phyloP scores from a whole-genome alignment of 2,888 invertebrate genomes.

The Melanostoma scalare region DNA sequence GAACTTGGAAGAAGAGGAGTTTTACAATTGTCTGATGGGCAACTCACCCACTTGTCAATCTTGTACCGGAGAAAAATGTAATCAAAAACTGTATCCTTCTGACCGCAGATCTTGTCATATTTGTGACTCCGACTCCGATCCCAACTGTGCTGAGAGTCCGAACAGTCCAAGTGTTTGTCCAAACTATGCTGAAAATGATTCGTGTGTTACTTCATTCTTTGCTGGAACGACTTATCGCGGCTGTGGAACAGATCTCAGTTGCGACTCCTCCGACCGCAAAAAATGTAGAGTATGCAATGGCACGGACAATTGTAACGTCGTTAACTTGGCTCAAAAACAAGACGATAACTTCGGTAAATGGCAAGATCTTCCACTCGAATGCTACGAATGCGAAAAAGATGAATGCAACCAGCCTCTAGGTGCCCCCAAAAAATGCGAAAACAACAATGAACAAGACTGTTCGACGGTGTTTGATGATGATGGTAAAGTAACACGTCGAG shows the following conservation, averaged over 20 bases:
- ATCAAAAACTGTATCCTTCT: slow-evolving; percentile 75
- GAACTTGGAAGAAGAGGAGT: slow-evolving; percentile 77
- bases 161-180: slow-evolving; percentile 76
- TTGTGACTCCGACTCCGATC: slow-evolving; percentile 76
- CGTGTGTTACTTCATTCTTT: slow-evolving; percentile 76
- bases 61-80: slow-evolving; percentile 76
- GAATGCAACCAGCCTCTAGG: slow-evolving; percentile 67
- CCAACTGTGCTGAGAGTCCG: slow-evolving; percentile 75
- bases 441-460: slow-evolving; percentile 79
- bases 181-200: slow-evolving; percentile 75
- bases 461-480: slow-evolving; percentile 76
- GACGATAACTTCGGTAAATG: slow-evolving; percentile 80
- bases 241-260: slow-evolving; percentile 76
- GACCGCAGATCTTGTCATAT: slow-evolving; percentile 77
- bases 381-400: slow-evolving; percentile 75
- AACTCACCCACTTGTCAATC: slow-evolving; percentile 75
- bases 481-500: slow-evolving; percentile 76
- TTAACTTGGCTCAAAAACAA: slow-evolving; percentile 74
- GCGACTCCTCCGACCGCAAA: slow-evolving; percentile 75
- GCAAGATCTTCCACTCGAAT: slow-evolving; percentile 79
- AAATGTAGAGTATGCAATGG: slow-evolving; percentile 75
- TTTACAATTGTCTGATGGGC: slow-evolving; percentile 77
- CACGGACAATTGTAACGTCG: slow-evolving; percentile 77
- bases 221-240: slow-evolving; percentile 76
- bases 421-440: slow-evolving; percentile 69